phyloP scores from a whole-genome alignment of 2,797 vertebrate genomes.

The Orientallactaga sibirica region DNA sequence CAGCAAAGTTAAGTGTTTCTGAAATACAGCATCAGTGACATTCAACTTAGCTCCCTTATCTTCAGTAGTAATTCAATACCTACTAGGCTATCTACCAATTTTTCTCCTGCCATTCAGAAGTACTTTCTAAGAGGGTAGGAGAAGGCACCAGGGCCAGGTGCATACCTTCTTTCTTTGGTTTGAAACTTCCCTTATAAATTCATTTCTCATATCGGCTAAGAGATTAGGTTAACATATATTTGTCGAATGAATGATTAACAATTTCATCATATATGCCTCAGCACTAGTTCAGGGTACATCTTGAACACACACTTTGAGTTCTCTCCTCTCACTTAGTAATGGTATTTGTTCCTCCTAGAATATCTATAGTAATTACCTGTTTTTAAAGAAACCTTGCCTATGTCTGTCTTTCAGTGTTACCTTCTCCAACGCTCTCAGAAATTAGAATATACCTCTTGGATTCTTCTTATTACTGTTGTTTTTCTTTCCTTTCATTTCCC shows the following conservation, averaged over 20 bases:
- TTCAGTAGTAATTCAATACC: neutral
- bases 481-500: neutral
- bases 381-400: neutral
- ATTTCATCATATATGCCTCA: conserved; percentile 3
- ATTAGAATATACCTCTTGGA: conserved; percentile 25
- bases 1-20: conserved; percentile 42
- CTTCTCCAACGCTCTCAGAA: conserved; percentile 29
- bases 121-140: no score
- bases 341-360: conserved; percentile 11
- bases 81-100: neutral
- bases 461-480: conserved; percentile 34
- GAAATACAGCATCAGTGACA: conserved; percentile 32
- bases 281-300: conserved; percentile 43
- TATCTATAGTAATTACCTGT: neutral
- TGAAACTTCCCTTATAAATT: conserved; percentile 54
- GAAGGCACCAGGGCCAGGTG: no score
- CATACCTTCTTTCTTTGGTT: conserved; percentile 32
- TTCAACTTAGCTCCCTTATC: conserved; percentile 41
- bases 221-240: conserved; percentile 42
- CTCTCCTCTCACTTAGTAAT: conserved; percentile 22
- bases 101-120: no score
- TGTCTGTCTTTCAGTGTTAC: neutral
- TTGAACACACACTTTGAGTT: neutral
- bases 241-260: conserved; percentile 38
- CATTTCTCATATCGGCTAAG: conserved; percentile 39